Evolutionary conservation across 2,888 invertebrate genomes (phyloP), one percentile per base, ranked within the genome.

Genomic region (Choreutis nemorana): DNA sequence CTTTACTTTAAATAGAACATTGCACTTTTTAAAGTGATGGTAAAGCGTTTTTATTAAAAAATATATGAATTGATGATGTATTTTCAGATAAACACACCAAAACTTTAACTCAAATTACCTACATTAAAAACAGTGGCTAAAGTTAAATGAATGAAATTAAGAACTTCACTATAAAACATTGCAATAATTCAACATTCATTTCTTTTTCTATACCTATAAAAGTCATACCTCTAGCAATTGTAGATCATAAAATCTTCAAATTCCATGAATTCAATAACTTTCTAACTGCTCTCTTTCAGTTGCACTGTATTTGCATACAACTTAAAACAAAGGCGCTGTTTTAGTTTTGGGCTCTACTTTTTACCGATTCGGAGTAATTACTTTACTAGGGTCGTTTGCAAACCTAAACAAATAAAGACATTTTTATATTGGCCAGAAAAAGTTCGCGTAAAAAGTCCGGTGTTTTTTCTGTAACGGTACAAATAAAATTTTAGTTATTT

Each of bases 291-390:
- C 12, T 11, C 27, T 26, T 32, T 14, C 29, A 24, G 14, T 39
- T 39, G 35, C 41, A 42, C 38, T 45, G 44, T 41, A 60, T 62
- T 63, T 56, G 51, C 54, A 58, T 56, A 45, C 49, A 13, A 14
- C 10, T 11, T 23, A 11, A 57, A 62, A 45, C 38, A 38, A 44
- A 60, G 66, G 57, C 60, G 55, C 43, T 48, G 53, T 46, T 55
- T 61, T 50, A 64, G 45, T 55, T 66, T 61, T 47, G 60, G 55
- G 70, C 29, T 68, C 70, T 55, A 72, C 64, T 77, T 77, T 75
- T 77, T 77, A 75, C 60, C 50, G 53, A 66, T 65, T 53, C 57
- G 46, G 64, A 47, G 61, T 65, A 61, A 55, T 52, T 44, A 44
- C 42, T 52, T 54, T 48, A 44, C 18, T 6, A 6, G 4, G 5